phyloP scores from a whole-genome alignment of 2,888 invertebrate species.

The Apamea epomidion region DNA sequence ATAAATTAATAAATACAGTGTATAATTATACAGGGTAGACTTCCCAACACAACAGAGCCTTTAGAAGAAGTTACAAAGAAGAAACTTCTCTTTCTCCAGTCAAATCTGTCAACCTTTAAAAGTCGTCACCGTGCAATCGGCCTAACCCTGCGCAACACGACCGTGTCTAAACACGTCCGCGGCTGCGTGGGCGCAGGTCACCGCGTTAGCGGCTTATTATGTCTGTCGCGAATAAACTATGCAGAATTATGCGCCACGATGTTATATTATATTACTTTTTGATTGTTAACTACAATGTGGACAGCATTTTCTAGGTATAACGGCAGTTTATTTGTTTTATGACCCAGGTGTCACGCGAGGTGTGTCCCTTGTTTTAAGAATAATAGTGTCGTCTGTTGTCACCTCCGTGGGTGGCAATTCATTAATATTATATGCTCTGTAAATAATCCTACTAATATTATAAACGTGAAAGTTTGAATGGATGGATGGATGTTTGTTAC shows the following conservation, averaged over 20 bases:
- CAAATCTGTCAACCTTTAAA: constrained; percentile 27
- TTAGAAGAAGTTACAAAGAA: neutral
- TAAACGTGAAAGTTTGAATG: no score
- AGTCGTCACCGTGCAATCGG: constrained; percentile 41
- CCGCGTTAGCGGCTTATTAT: constrained; percentile 76
- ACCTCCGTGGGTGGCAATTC: neutral
- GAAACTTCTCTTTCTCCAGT: neutral
- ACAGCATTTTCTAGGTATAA: constrained; percentile 8
- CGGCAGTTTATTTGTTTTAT: neutral
- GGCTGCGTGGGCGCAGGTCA: constrained; percentile 80
- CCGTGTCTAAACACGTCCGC: constrained; percentile 70
- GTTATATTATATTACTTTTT: constrained; percentile 54
- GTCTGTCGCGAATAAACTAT: constrained; percentile 73
- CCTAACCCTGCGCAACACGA: constrained; percentile 63
- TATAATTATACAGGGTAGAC: neutral
- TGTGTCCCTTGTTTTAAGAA: constrained; percentile 1
- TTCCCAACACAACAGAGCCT: neutral
- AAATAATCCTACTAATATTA: neutral
- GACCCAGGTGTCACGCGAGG: neutral
- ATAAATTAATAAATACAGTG: no score
- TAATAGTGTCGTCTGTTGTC: neutral
- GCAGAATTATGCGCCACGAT: constrained; percentile 60
- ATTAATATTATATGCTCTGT: neutral
- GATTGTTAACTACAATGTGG: constrained; percentile 46
- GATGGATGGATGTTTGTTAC: no score